Conservation (phyloP, 2,797 vertebrate species). For the Paguma larvata region DNA sequence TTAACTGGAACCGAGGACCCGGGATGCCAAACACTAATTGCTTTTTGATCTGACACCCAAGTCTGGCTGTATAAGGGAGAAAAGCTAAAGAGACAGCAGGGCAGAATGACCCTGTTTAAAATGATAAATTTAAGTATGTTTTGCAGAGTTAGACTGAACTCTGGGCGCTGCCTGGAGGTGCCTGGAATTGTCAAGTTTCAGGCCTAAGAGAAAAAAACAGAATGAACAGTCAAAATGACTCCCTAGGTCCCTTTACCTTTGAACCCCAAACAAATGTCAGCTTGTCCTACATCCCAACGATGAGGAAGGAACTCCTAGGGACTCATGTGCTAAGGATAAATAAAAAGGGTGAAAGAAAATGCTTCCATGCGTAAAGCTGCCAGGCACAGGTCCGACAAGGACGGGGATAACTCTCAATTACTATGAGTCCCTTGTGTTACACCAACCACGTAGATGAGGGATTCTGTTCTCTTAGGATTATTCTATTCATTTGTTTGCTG, state of each 20-base stretch:
- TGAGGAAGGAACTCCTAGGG: neutral
- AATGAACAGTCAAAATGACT: neutral
- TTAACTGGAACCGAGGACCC: neutral
- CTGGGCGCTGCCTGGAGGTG: neutral
- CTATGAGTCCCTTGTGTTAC: no score
- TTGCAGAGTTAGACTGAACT: neutral
- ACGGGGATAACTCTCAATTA: neutral
- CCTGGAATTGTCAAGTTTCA: neutral
- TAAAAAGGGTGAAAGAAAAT: neutral
- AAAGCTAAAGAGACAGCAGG: neutral
- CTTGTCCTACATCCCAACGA: neutral
- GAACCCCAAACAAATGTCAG: neutral
- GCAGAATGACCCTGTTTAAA: neutral
- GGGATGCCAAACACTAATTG: neutral
- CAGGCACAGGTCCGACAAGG: neutral
- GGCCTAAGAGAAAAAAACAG: neutral
- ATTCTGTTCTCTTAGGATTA: neutral
- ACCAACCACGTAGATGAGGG: rapidly evolving
- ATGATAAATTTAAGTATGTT: neutral
- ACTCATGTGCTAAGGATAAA: neutral
- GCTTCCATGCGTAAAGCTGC: rapidly evolving
- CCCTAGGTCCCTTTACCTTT: neutral
- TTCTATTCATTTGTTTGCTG: neutral
- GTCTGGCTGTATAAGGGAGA: neutral
- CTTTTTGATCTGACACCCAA: neutral